These are phyloP conservation scores for Macaca fascicularis DNA, from an alignment of 2,113 vertebrate species.

Conservation along the genomic window DNA sequence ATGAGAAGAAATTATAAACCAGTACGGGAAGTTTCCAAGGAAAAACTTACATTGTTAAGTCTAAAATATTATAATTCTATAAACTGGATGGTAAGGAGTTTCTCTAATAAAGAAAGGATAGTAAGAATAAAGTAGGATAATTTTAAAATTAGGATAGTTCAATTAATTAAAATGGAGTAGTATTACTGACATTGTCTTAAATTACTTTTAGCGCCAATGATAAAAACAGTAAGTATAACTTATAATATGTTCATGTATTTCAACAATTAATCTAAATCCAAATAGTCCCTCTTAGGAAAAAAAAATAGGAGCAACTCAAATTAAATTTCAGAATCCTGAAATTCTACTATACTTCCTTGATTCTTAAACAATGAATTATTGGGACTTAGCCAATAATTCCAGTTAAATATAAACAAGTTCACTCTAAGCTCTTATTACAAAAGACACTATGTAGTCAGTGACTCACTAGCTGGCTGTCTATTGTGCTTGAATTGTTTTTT, in stretches of 20 bases:
- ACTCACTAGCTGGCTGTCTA: not conserved
- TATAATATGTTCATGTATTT: not conserved
- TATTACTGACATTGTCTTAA: not conserved
- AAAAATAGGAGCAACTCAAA: not conserved
- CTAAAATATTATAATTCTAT: not conserved
- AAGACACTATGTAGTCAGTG: not conserved
- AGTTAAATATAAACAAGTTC: not conserved
- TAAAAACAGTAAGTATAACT: conserved; percentile 8
- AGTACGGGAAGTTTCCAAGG: not conserved
- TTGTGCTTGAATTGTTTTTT: not conserved
- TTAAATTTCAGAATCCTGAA: not conserved
- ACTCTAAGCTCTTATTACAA: not conserved
- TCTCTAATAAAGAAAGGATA: not conserved
- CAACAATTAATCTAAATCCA: not conserved
- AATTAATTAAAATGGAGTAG: not conserved
- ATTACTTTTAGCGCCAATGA: not conserved
- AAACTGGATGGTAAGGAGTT: not conserved
- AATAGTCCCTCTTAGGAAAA: not conserved
- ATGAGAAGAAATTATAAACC: not conserved
- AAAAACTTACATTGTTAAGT: not conserved
- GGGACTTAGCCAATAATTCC: not conserved
- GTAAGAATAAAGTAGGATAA: not conserved
- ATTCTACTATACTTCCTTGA: not conserved
- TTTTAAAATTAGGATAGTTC: not conserved
- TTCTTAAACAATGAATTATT: not conserved